Evolutionary conservation across 2,113 vertebrate species (phyloP), one percentile per base, ranked within the genome.

Genomic region (Bufo gargarizans): DNA sequence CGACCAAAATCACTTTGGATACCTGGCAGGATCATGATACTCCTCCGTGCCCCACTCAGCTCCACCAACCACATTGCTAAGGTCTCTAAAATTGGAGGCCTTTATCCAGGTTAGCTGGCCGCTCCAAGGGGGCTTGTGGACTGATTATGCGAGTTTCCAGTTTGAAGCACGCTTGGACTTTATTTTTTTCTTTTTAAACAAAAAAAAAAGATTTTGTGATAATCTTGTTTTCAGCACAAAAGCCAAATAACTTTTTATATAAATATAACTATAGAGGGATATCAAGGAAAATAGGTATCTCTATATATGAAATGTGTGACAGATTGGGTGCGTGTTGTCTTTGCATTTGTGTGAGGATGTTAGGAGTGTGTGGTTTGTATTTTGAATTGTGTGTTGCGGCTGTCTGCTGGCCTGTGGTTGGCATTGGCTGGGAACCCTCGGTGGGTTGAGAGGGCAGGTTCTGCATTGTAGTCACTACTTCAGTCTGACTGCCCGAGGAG

Each of bases 1-100:
- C 0, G 96, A 96, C 3, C 92, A 88, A 92, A 98, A 97, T 93
- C 96, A 97, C 95, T 97, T 93, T 89, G 92, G 90, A 91, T 96
- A 92, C 91, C 91, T 93, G 0, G 93, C 92, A 0, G 20, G 94
- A 16, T 92, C 95, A 4, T 97, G 95, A 97, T 11, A 80, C 0
- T 71, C 12, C 50, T 56, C 0, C 4, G 14, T 22, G 16, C 49
- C 49, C 17, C 77, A 45, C 13, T 55, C n/a, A 58, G 61, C 76
- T 67, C 14, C 4, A 45, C 87, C 63, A 72, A 82, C 65, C 49
- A 74, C 19, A 33, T 69, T 49, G 33, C 12, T 76, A 58, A 50
- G 71, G 58, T 78, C n/a, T 77, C 13, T 33, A n/a, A 11, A 33
- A 3, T 80, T 78, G 20, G 45, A 82, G 55, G 16, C 43, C 58